Percentiles rank a stretch among this genome's conserved stretches.
phyloP scores from a whole-genome alignment of 2,888 invertebrate genomes.

The Julus scandinavius region DNA sequence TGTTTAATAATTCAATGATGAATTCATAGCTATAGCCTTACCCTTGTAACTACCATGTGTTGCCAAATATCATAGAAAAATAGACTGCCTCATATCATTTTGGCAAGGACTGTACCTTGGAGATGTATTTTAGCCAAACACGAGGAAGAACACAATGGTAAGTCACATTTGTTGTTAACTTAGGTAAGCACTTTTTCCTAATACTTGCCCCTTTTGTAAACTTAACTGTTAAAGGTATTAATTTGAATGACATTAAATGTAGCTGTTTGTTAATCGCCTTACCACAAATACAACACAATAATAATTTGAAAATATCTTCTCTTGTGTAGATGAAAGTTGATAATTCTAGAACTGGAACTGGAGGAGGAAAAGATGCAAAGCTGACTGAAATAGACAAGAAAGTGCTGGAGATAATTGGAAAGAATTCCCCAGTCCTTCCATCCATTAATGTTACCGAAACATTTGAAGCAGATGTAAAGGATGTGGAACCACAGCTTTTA shows the following conservation, averaged over 20 bases:
- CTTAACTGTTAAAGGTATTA: background rate
- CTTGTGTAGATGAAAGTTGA: background rate
- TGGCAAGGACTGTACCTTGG: background rate
- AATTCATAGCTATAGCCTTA: no score
- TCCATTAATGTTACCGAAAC: background rate
- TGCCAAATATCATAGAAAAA: no score
- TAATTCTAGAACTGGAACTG: conserved; percentile 4
- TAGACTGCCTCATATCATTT: no score
- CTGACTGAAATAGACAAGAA: background rate
- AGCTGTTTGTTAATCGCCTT: background rate
- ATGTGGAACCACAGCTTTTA: background rate
- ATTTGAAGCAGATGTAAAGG: background rate
- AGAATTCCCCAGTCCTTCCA: background rate
- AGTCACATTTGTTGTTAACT: background rate
- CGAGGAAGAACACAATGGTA: background rate
- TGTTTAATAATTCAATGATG: no score
- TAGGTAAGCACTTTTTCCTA: background rate
- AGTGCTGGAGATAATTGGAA: conserved; percentile 8
- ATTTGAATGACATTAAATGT: background rate
- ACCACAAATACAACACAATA: no score
- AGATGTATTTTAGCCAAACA: background rate
- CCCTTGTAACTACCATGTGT: no score
- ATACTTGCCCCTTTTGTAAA: background rate
- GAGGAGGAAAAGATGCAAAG: background rate
- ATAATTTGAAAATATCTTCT: background rate